A percentile compares a stretch with the other conserved stretches of the same genome.
phyloP scores from a whole-genome alignment of 2,888 invertebrate species.

The Spodoptera picta region DNA sequence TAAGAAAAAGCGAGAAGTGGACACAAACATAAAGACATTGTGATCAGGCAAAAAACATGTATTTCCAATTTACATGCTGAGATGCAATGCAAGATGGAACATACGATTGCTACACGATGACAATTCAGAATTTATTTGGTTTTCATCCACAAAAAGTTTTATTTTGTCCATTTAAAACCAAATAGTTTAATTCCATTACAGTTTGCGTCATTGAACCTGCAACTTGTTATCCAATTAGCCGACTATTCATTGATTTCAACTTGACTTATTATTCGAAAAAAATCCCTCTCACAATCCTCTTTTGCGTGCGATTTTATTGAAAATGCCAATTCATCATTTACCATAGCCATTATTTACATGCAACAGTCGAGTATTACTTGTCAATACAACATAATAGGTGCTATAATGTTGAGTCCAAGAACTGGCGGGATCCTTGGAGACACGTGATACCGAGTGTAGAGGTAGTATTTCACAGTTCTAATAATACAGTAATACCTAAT shows the following conservation, averaged over 20 bases:
- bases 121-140: slow-evolving; percentile 2
- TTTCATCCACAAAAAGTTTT: slow-evolving; percentile 5
- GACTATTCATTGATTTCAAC: slow-evolving; percentile 22
- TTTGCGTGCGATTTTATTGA: slow-evolving; percentile 34
- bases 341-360: slow-evolving; percentile 16
- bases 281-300: slow-evolving; percentile 9
- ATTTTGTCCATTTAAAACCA: not conserved
- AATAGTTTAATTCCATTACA: not conserved
- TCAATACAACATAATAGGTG: slow-evolving; percentile 32
- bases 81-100: slow-evolving; percentile 2
- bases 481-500: slow-evolving; percentile 31
- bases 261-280: slow-evolving; percentile 33
- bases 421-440: slow-evolving; percentile 29
- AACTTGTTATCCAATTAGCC: slow-evolving; percentile 32
- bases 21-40: slow-evolving; percentile 4
- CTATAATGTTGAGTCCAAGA: slow-evolving; percentile 40
- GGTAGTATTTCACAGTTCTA: slow-evolving; percentile 46
- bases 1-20: slow-evolving; percentile 20
- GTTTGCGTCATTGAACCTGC: slow-evolving; percentile 5
- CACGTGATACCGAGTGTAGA: slow-evolving; percentile 31
- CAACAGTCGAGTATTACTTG: slow-evolving; percentile 42
- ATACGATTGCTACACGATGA: slow-evolving; percentile 2
- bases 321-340: slow-evolving; percentile 44
- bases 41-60: slow-evolving; percentile 38
- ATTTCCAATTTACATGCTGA: slow-evolving; percentile 13